phyloP scores from a whole-genome alignment of 1,140 invertebrate genomes.

The Diplogasteroides magnus region DNA sequence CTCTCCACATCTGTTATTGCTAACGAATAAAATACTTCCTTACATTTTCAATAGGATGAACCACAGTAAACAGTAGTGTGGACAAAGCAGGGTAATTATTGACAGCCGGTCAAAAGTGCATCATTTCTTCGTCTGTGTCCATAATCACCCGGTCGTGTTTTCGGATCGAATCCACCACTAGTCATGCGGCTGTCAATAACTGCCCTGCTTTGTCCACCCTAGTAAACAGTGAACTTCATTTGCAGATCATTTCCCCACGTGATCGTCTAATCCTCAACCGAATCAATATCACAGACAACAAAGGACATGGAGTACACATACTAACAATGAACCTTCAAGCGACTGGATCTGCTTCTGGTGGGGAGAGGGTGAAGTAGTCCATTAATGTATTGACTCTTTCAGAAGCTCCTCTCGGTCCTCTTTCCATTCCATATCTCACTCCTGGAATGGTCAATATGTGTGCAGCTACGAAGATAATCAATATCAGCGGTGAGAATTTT shows the following conservation, averaged over 20 bases:
- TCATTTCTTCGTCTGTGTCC: too few species aligned
- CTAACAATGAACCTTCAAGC: slow-evolving; percentile 86
- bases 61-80: too few species aligned
- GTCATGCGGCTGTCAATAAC: too few species aligned
- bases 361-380: background rate
- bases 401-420: slow-evolving; percentile 67
- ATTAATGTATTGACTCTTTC: background rate
- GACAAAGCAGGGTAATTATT: too few species aligned
- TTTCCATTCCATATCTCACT: slow-evolving; percentile 84
- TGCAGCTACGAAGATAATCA: slow-evolving; percentile 82
- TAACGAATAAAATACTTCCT: too few species aligned
- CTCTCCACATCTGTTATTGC: too few species aligned
- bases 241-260: slow-evolving; percentile 58
- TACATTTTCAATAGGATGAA: too few species aligned
- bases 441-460: slow-evolving; percentile 94
- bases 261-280: slow-evolving; percentile 55
- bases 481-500: slow-evolving; percentile 75
- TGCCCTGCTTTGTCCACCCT: too few species aligned
- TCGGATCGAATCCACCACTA: too few species aligned
- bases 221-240: slow-evolving; percentile 15
- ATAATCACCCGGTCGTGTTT: too few species aligned
- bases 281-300: slow-evolving; percentile 70
- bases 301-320: slow-evolving; percentile 82
- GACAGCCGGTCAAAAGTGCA: too few species aligned
- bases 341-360: slow-evolving; percentile 26